Evolutionary conservation across 2,888 invertebrate genomes (phyloP).

Genomic region (Sinhomidia bicolor): DNA sequence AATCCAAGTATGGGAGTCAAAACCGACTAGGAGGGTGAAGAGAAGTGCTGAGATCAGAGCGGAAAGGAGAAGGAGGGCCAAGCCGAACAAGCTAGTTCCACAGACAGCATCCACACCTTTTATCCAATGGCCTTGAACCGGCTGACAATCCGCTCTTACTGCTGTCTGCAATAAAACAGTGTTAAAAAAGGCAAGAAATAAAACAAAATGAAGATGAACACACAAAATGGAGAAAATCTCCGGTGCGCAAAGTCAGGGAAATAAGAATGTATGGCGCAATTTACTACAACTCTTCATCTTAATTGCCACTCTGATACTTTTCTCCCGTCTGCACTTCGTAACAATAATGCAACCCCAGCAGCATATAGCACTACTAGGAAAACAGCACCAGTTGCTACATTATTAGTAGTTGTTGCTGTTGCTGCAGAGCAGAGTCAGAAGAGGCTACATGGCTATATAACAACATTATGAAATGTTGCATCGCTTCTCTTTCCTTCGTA

Average conservation of each 20-base stretch:
- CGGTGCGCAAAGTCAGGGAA: not conserved
- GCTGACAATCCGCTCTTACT: conserved; percentile 77
- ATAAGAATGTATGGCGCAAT: conserved; percentile 43
- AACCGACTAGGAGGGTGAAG: conserved; percentile 95
- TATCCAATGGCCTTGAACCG: conserved; percentile 76
- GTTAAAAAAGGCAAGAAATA: conserved; percentile 32
- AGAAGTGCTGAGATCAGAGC: conserved; percentile 93
- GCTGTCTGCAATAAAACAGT: conserved; percentile 70
- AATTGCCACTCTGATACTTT: conserved; percentile 40
- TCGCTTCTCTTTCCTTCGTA: too few relatives aligned
- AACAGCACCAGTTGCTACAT: conserved; percentile 58
- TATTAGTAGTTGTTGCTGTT: not conserved
- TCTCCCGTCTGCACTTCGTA: not conserved
- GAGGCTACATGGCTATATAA: too few relatives aligned
- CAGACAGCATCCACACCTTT: conserved; percentile 79
- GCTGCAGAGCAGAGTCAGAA: too few relatives aligned
- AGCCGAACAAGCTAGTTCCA: conserved; percentile 83
- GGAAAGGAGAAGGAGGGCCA: conserved; percentile 93
- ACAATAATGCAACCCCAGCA: not conserved
- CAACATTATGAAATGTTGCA: too few relatives aligned
- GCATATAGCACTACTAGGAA: too few relatives aligned
- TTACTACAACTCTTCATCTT: conserved; percentile 33
- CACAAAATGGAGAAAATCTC: not conserved
- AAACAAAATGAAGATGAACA: conserved; percentile 8
- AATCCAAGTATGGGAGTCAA: conserved; percentile 98